These are phyloP conservation scores for Pegoplata infirma DNA, from an alignment of 2,888 invertebrate species.

Conservation along the genomic window DNA sequence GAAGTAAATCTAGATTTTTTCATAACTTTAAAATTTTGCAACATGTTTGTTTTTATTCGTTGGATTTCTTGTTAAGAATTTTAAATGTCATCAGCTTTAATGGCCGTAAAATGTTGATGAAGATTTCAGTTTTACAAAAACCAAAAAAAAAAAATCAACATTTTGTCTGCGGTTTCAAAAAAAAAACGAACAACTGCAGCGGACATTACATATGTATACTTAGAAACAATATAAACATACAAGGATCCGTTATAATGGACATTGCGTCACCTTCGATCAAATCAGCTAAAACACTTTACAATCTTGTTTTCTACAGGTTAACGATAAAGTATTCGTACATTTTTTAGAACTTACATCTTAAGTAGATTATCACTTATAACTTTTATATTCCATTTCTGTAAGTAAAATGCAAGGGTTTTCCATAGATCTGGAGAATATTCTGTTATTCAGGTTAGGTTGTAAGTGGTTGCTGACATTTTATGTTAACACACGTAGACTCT, in stretches of 20 bases:
- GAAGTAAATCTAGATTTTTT: slow-evolving; percentile 19
- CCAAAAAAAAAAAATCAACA: no score
- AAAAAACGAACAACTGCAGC: background rate
- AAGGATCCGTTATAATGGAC: slow-evolving; percentile 57
- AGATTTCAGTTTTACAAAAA: background rate
- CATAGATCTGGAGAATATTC: no score
- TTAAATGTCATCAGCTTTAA: slow-evolving; percentile 48
- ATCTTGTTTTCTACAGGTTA: background rate
- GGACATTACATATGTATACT: background rate
- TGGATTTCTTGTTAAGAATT: slow-evolving; percentile 38
- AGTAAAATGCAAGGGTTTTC: no score
- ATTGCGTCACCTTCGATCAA: slow-evolving; percentile 54
- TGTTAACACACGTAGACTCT: no score
- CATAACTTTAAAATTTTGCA: slow-evolving; percentile 21
- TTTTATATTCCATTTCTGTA: no score
- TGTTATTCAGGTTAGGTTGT: no score
- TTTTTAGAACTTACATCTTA: no score
- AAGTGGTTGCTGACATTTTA: no score
- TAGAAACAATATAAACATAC: slow-evolving; percentile 17
- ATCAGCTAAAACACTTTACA: slow-evolving; percentile 17
- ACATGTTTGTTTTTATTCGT: no score
- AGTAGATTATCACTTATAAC: no score
- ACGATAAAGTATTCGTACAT: background rate
- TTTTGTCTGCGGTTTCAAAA: slow-evolving; percentile 6
- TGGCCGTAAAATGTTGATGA: background rate